These are phyloP conservation scores for Trichosurus vulpecula DNA, from an alignment of 2,797 vertebrate genomes.

Conservation along the genomic window DNA sequence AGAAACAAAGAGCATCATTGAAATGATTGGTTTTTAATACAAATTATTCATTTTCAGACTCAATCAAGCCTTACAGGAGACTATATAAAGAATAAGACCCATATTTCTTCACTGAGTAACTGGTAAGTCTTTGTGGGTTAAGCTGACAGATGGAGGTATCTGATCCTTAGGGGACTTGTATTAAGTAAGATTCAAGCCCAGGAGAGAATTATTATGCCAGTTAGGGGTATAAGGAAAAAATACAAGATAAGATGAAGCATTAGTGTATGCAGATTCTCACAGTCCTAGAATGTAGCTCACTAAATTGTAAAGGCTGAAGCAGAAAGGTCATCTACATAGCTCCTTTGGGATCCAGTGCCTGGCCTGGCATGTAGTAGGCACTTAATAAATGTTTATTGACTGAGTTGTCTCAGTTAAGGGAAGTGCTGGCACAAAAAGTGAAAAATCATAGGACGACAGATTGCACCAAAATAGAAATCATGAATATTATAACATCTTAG, in stretches of 20 bases:
- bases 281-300: background rate
- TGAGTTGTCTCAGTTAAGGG: conserved; percentile 30
- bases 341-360: background rate
- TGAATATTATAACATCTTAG: background rate
- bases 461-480: background rate
- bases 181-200: background rate
- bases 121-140: conserved; percentile 61
- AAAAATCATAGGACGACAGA: conserved; percentile 31
- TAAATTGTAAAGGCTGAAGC: conserved; percentile 33
- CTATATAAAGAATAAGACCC: conserved; percentile 45
- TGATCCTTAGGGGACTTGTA: conserved; percentile 32
- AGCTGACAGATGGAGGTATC: conserved; percentile 53
- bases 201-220: conserved; percentile 3
- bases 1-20: conserved; percentile 56
- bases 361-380: background rate
- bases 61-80: conserved; percentile 47
- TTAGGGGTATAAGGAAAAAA: background rate
- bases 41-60: conserved; percentile 50
- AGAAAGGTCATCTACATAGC: background rate
- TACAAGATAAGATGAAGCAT: conserved; percentile 24
- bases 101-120: conserved; percentile 53
- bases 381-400: background rate
- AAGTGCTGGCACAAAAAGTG: background rate
- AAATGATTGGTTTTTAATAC: conserved; percentile 61
- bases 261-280: background rate